Evolutionary conservation across 2,797 vertebrate genomes (phyloP), one percentile per base, ranked within the genome.

Genomic region (Zalophus californianus): DNA sequence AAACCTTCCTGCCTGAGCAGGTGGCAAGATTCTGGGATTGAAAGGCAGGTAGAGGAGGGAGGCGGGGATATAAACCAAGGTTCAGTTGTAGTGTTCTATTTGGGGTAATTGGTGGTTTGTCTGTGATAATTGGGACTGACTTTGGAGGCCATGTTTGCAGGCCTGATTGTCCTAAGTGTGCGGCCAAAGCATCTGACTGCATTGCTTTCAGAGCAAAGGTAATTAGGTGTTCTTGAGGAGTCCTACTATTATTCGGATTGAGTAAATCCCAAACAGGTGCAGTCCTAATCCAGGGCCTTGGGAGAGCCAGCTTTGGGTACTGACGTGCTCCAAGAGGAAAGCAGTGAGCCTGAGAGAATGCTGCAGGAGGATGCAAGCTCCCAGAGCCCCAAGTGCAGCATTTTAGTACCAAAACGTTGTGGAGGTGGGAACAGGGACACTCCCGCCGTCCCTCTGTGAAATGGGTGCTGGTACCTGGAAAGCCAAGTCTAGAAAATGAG

Each of bases 181-280:
- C 52, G 90, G 88, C 94, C 95, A 93, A 95, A 73, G 78, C 54
- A 70, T 73, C 92, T 4, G 18, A 77, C 64, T 27, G 60, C 77
- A 92, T 79, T 77, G 86, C 92, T 97, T 80, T 95, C 88, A 89
- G 91, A 84, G 73, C 96, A 96, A 95, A 97, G 94, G 83, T 91
- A 94, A 96, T 94, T 86, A 92, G 60, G 77, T 4, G 12, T 94
- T 95, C 96, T 97, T 60, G 86, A 89, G 66, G 50, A 97, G 83
- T 75, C 54, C 38, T 64, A 56, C 79, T 89, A 23, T 87, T 95
- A 95, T 93, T 95, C 70, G 91, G 95, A 91, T 90, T 93, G 95
- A 97, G 66, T 94, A 96, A 95, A 97, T 97, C 96, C 82, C 72
- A 44, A 94, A 90, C 96, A 98, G 97, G 97, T 98, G 96, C 93